Percentiles rank a stretch among this genome's conserved stretches.
These are phyloP conservation scores for Phylloscopus trochiloides DNA, from an alignment of 2,113 vertebrate genomes.

Conservation along the genomic window DNA sequence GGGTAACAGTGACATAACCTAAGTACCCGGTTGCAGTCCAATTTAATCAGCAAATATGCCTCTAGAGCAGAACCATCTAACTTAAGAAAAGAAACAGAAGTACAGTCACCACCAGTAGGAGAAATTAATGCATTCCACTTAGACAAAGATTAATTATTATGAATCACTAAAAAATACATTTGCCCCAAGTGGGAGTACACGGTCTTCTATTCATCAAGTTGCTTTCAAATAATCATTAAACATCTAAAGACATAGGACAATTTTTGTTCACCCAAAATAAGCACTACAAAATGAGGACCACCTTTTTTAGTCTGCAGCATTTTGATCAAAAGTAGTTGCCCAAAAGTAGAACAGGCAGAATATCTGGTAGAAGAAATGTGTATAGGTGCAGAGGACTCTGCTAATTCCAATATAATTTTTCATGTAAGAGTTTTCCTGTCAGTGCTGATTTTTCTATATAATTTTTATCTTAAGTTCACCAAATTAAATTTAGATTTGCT, in stretches of 20 bases:
- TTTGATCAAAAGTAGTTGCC: not conserved
- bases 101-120: not conserved
- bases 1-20: conserved; percentile 26
- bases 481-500: not conserved
- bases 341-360: not conserved
- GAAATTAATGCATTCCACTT: conserved; percentile 43
- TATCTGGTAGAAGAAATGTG: not conserved
- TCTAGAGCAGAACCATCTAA: conserved; percentile 29
- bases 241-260: not conserved
- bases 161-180: conserved; percentile 24
- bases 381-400: not conserved
- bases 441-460: not conserved
- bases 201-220: not conserved
- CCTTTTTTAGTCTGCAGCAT: not conserved
- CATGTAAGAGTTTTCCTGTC: not conserved
- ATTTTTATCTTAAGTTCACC: not conserved
- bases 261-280: not conserved
- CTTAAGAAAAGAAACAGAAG: conserved; percentile 39
- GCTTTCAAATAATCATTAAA: conserved; percentile 48
- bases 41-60: conserved; percentile 33
- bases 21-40: not conserved
- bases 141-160: conserved; percentile 54
- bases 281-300: not conserved
- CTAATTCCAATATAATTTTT: not conserved
- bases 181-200: not conserved